Evolutionary conservation across 2,113 vertebrate species (phyloP).

Genomic region (Vireo altiloquus): DNA sequence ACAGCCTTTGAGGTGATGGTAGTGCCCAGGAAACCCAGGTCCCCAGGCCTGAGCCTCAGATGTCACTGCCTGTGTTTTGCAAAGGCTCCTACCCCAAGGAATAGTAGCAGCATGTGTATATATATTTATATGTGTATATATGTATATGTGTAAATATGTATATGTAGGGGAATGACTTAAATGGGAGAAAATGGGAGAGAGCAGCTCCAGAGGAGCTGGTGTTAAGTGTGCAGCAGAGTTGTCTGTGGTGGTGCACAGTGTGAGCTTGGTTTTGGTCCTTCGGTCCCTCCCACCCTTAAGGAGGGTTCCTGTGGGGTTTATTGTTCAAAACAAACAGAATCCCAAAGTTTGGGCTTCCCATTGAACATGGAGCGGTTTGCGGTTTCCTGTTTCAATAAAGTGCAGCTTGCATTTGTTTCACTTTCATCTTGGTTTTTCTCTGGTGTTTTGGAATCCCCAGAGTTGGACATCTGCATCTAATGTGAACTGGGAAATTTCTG

Average conservation of each 20-base stretch:
- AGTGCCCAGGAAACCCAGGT: background rate
- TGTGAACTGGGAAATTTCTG: background rate
- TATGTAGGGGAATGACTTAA: background rate
- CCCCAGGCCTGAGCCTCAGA: background rate
- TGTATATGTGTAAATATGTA: rapidly evolving
- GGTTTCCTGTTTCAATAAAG: background rate
- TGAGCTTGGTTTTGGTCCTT: background rate
- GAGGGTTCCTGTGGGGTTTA: background rate
- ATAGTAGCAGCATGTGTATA: background rate
- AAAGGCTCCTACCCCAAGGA: background rate
- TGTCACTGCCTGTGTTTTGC: background rate
- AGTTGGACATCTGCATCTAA: background rate
- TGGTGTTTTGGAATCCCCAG: background rate
- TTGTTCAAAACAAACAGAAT: background rate
- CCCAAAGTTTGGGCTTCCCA: background rate
- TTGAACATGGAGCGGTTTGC: background rate
- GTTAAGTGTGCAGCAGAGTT: background rate
- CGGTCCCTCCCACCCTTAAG: background rate
- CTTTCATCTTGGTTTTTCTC: background rate
- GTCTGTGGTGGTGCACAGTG: background rate
- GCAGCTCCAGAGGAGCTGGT: background rate
- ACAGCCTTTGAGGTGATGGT: background rate
- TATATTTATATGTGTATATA: rapidly evolving
- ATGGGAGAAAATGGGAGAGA: background rate
- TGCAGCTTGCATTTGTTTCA: background rate